Evolutionary conservation across 2,113 vertebrate genomes (phyloP).

Genomic region (Siphamia tubifer): DNA sequence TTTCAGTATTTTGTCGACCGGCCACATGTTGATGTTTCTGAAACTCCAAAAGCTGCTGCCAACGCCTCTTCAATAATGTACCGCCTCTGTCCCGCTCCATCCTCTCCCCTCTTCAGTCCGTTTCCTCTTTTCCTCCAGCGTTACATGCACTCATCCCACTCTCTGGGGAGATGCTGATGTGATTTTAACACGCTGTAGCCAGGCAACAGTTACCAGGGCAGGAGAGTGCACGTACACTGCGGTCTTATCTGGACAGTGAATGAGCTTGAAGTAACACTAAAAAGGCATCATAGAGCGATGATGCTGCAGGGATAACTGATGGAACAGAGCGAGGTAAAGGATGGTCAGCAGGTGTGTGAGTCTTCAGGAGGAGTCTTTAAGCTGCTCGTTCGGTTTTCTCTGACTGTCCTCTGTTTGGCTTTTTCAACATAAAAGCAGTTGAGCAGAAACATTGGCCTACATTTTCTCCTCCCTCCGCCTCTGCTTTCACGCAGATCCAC

Average conservation of each 20-base stretch:
- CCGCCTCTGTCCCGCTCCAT: slow-evolving; percentile 10
- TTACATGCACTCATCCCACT: slow-evolving; percentile 65
- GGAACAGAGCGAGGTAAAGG: not conserved
- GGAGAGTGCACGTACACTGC: slow-evolving; percentile 10
- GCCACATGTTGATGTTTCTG: slow-evolving; percentile 13
- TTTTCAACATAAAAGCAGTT: slow-evolving; percentile 63
- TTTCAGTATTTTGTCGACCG: too few species aligned
- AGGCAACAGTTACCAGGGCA: slow-evolving; percentile 78
- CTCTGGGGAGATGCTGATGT: slow-evolving; percentile 56
- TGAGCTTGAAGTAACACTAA: slow-evolving; percentile 4
- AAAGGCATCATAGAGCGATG: not conserved
- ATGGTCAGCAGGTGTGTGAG: not conserved
- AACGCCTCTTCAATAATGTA: slow-evolving; percentile 54
- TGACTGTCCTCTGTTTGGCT: slow-evolving; percentile 37
- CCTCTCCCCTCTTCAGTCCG: not conserved
- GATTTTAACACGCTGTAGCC: slow-evolving; percentile 68
- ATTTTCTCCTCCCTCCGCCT: slow-evolving; percentile 34
- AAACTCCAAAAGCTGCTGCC: slow-evolving; percentile 2
- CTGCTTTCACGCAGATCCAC: slow-evolving; percentile 18
- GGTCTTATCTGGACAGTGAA: slow-evolving; percentile 29
- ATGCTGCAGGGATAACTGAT: not conserved
- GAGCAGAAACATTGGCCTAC: slow-evolving; percentile 79
- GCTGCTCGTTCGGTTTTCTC: slow-evolving; percentile 4
- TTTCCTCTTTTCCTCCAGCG: slow-evolving; percentile 51
- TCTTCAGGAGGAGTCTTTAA: not conserved